Evolutionary conservation across 2,888 invertebrate genomes (phyloP), one percentile per base, ranked within the genome.

Genomic region (Folsomia manolachei): DNA sequence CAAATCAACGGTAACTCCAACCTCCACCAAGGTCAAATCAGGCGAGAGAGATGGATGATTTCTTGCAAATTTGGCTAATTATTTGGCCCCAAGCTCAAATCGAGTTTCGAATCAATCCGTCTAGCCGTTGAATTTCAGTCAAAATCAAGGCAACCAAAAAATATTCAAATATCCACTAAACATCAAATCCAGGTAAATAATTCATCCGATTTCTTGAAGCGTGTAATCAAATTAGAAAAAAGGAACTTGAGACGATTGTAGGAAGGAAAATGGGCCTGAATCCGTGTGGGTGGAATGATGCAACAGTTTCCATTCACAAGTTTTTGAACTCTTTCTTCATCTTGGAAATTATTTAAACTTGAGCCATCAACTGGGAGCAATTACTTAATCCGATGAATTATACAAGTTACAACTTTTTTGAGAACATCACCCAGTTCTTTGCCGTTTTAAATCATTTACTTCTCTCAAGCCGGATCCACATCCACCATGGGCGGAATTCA

Each of bases 231-330:
- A 19, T n/a, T 18, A 7, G 21, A 56, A 39, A 14, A 39, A 14
- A 39, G 39, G 39, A 39, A 9, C 7, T 9, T 39, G 39, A 39
- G 39, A 39, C 14, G 39, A n/a, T n/a, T n/a, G n/a, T n/a, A 39
- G 39, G 39, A 39, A 39, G 11, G 21, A 56, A n/a, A n/a, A n/a
- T n/a, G n/a, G n/a, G n/a, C n/a, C n/a, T n/a, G n/a, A n/a, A n/a
- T n/a, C n/a, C n/a, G n/a, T 56, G 56, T 56, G 56, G 56, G 56
- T 56, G 56, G 19, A 56, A 56, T 56, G 56, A 56, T 56, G 21
- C 39, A 56, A 56, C 56, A 56, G 4, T 19, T 56, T 56, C 56
- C 56, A 56, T 56, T 56, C 56, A 56, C 4, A 19, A 14, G 21
- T 56, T 7, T n/a, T 39, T 39, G 39, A 39, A 39, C 39, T 39